Percentiles rank a stretch among this genome's conserved stretches.
Evolutionary conservation across 2,888 invertebrate genomes (phyloP).

Genomic region (Parnassius apollo): DNA sequence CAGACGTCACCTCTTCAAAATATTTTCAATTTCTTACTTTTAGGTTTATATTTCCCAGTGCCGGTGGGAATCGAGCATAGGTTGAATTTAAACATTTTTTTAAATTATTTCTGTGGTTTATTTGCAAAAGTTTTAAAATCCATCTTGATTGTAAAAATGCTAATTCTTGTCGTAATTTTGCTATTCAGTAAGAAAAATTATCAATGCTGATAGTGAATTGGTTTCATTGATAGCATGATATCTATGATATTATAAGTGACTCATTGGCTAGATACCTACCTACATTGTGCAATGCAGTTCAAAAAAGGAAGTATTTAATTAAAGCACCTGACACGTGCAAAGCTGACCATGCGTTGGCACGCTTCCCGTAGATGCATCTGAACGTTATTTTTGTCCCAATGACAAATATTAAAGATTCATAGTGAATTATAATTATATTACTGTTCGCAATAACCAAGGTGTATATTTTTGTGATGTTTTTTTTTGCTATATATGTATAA

Average conservation of each 20-base stretch:
- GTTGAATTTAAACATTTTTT: no score
- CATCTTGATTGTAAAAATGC: no score
- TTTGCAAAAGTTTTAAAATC: no score
- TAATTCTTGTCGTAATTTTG: no score
- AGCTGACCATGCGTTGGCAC: slow-evolving; percentile 48
- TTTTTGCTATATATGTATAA: background rate
- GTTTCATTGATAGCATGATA: background rate
- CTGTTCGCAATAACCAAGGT: background rate
- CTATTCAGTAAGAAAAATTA: no score
- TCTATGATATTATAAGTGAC: background rate
- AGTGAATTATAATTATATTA: slow-evolving; percentile 18
- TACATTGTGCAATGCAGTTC: slow-evolving; percentile 8
- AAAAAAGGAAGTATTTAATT: slow-evolving; percentile 30
- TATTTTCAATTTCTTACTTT: no score
- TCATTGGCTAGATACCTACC: slow-evolving; percentile 1
- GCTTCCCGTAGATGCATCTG: slow-evolving; percentile 54
- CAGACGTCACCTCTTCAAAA: no score
- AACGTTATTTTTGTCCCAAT: slow-evolving; percentile 50
- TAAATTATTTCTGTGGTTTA: no score
- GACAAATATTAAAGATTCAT: slow-evolving; percentile 28
- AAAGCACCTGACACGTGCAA: slow-evolving; percentile 31
- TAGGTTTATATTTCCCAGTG: no score
- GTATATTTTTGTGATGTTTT: slow-evolving; percentile 1
- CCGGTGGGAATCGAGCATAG: no score
- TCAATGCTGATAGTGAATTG: slow-evolving; percentile 6